Base-by-base conservation (phyloP, 2,888 invertebrate species). In the Cataglyphis livida region DNA sequence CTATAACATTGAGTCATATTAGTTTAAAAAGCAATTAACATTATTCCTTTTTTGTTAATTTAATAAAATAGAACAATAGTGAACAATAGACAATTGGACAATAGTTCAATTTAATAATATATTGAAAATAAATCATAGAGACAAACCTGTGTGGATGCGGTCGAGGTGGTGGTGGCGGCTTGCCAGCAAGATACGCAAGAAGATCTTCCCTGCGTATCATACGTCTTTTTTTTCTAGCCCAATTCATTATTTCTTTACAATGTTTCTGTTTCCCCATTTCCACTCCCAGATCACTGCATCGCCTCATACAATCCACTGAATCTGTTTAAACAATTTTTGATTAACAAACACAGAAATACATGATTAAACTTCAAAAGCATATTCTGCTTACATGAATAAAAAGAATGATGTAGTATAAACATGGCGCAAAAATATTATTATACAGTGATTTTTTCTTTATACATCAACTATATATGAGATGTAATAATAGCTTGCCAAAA, bases 161-260 rank as follows among this genome's bases (percentile, higher is more conserved):
- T 86, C 95, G 93, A 74, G 96, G 95, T 85, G 97, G 97, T 83
- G 97, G 97, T 83, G 96, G 95, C 88, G 96, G 96, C 94, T 96
- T 96, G 44, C 97, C 97, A 90, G 97, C 96, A 83, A 98, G 95
- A 95, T 97, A 97, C 25, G 97, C 97, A 90, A 97, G 95, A 38
- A 98, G 95, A 93, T 98, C 97, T 92, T 98, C 97, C 59, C 97
- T 95, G 38, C 97, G 95, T 90, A 98, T 97, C 94, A 96, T 96
- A 89, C 97, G 95, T 94, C 97, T 96, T 94, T 96, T 96, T 94
- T 97, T 97, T 88, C 96, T 95, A 21, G 96, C 97, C 97, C 97
- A 97, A 91, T 97, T 96, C 90, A 97, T 95, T 91, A 97, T 95
- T 95, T 97, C 97, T 94, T 96, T 96, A 92, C 96, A 97, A 92